Evolutionary conservation across 1,140 invertebrate species (phyloP), one percentile per base, ranked within the genome.

Genomic region (Drosophila arawakana): DNA sequence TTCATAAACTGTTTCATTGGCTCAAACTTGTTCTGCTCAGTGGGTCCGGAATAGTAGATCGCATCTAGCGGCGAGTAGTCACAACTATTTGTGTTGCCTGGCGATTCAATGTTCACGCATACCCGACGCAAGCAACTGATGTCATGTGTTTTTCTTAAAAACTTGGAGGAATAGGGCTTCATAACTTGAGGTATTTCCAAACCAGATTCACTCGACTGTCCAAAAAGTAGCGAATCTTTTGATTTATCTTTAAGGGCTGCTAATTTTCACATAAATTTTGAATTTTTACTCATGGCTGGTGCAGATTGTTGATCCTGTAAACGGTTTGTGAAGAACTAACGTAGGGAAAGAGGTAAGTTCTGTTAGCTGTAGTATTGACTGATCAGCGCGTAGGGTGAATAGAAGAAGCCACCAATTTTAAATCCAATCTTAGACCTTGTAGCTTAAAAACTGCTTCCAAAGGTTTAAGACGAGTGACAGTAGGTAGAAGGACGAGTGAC

Each of bases 91-190:
- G 13, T 25, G 11, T 54, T 66, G 9, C 69, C 81, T 41, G 84
- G 68, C 7, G 73, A 63, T 30, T 70, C 73, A 62, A 83, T 71
- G 58, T 83, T 80, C 44, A 84, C 41, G 58, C 58, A 68, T 15
- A 84, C 1, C 9, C 62, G 77, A 50, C 74, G 81, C 7, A 62
- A 37, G n/a, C 73, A 58, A n/a, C 78, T 52, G 15, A 65, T 77
- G 44, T 39, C 25, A 1, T 63, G 63, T 34, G 46, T 18, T 43
- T 41, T 57, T 5, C 10, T 10, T 10, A 60, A 63, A 7, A 25
- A 47, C 44, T 34, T 18, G 43, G 35, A 6, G 13, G 52, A 35
- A 6, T 35, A 54, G 37, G 34, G 57, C 7, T 81, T 66, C 18
- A 70, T 59, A 11, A 35, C 2, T 59, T 8, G 7, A 18, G 25